Percentiles rank a stretch among this genome's conserved stretches.
Conservation (phyloP, 2,113 vertebrate genomes). For the Platycercus adscitus region DNA sequence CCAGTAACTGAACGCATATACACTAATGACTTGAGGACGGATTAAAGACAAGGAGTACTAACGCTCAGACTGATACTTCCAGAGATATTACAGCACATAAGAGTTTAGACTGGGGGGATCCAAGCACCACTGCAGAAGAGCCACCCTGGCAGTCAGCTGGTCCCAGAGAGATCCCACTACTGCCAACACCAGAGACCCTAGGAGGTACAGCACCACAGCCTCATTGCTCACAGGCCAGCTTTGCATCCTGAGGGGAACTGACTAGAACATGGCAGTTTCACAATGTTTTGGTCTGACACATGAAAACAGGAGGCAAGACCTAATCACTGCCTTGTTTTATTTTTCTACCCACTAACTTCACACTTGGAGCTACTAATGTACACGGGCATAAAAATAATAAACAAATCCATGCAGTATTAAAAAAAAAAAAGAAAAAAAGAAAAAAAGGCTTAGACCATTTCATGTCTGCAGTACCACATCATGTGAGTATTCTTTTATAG, state of each 20-base stretch:
- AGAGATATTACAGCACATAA: background rate
- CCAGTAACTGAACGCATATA: background rate
- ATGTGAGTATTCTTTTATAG: fast-evolving
- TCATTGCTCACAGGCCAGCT: fast-evolving
- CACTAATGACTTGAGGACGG: background rate
- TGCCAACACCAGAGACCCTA: fast-evolving
- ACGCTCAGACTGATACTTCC: background rate
- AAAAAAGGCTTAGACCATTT: background rate
- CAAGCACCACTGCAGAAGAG: background rate
- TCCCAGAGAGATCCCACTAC: fast-evolving
- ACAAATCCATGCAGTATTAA: fast-evolving
- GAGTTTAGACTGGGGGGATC: background rate
- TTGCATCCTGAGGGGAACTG: background rate
- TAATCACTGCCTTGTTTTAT: background rate
- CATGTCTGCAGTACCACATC: fast-evolving
- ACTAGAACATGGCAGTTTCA: background rate
- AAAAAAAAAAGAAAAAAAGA: background rate
- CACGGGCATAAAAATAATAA: background rate
- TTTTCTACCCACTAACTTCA: too few relatives aligned
- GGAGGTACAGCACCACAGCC: background rate
- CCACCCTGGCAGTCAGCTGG: background rate
- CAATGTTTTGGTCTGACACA: background rate
- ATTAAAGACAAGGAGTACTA: background rate
- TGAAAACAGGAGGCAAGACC: background rate
- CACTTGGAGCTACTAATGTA: background rate